Evolutionary conservation across 2,113 vertebrate genomes (phyloP).

Genomic region (Spea multiplicata): DNA sequence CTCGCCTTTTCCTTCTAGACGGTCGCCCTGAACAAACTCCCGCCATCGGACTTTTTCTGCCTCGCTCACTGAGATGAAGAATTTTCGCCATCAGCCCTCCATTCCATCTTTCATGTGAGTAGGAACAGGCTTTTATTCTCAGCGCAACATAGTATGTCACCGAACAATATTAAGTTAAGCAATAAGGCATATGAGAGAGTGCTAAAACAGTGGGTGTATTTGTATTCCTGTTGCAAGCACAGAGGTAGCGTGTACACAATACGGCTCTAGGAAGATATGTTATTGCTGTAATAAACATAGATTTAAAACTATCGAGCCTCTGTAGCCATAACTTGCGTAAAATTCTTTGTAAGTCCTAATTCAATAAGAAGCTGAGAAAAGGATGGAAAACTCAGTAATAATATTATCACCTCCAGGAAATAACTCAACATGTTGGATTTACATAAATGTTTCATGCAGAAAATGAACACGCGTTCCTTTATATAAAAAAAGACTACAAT

Average conservation of each 20-base stretch:
- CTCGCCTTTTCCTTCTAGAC: neutral
- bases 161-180: constrained; percentile 44
- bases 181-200: constrained; percentile 36
- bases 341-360: constrained; percentile 45
- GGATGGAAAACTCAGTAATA: constrained; percentile 32
- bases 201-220: constrained; percentile 45
- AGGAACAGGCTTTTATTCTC: constrained; percentile 27
- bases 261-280: constrained; percentile 37
- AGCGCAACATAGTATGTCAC: constrained; percentile 32
- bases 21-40: neutral
- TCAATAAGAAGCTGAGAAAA: constrained; percentile 38
- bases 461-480: constrained; percentile 14
- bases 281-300: constrained; percentile 48
- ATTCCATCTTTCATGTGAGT: constrained; percentile 16
- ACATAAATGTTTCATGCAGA: constrained; percentile 37
- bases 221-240: constrained; percentile 44
- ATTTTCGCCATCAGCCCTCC: constrained; percentile 14
- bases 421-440: constrained; percentile 30
- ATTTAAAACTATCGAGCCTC: constrained; percentile 45
- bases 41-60: too few relatives aligned
- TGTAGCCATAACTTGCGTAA: constrained; percentile 42
- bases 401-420: constrained; percentile 30
- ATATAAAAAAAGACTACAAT: neutral
- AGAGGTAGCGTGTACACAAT: constrained; percentile 42
- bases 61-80: neutral